Evolutionary conservation across 2,888 invertebrate species (phyloP), one percentile per base, ranked within the genome.

Genomic region (Tetragonula carbonaria): DNA sequence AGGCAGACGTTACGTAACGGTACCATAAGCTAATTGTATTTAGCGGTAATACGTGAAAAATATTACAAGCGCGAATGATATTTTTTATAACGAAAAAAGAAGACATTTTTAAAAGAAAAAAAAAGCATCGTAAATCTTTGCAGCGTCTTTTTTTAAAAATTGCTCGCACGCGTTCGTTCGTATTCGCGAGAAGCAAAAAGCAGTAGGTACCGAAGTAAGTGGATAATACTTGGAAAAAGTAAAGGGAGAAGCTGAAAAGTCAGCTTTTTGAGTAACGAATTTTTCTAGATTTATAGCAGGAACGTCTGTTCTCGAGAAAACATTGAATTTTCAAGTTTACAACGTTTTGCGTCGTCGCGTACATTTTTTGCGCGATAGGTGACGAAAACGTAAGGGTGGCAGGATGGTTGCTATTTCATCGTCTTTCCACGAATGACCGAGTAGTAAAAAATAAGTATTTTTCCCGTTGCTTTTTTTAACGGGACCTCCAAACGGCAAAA

Each of bases 211-310:
- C 45, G 11, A 45, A 11, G 45, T 45, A 45, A 45, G 45, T 45
- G 8, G 45, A 45, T 45, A 45, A 45, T 75, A 72, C 57, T 76
- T 18, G 13, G 18, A 66, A 14, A 28, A 80, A 74, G 28, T 28
- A 68, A 70, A 51, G 2, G 28, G 4, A 45, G 57, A 16, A 73
- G 63, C 18, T 53, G 45, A 67, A 21, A 82, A 86, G 88, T 86
- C 86, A 82, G 14, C 50, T 89, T 86, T 87, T 84, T 84, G 28
- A 72, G 74, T 80, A 90, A 90, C 84, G 80, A 86, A 74, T 80
- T 86, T 82, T 73, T 66, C n/a, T 45, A 50, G 62, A 57, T 80
- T 82, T 86, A 81, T 59, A 74, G n/a, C 77, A 38, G 28, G 62
- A 38, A 57, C 28, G 33, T 18, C 21, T 71, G 66, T 84, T 86